Conservation (phyloP, 2,797 vertebrate species). For the Channa striata region DNA sequence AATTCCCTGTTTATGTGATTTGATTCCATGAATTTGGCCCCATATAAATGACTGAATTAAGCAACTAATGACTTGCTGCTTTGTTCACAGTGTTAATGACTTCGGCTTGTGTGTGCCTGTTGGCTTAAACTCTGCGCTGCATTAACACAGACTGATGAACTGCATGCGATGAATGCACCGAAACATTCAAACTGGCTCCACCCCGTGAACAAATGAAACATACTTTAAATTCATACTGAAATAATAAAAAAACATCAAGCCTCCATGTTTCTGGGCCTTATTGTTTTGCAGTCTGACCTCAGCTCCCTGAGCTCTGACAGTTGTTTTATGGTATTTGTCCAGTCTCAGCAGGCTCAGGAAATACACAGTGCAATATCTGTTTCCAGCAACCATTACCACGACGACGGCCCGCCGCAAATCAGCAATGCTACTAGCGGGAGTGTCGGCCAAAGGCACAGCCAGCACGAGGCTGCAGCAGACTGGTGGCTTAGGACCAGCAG, state of each 20-base stretch:
- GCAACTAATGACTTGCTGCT: not conserved
- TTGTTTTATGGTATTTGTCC: slow-evolving; percentile 13
- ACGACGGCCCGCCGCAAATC: slow-evolving; percentile 50
- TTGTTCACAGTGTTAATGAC: not conserved
- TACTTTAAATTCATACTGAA: not conserved
- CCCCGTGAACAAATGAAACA: not conserved
- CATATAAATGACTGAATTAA: not conserved
- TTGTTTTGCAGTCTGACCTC: slow-evolving; percentile 10
- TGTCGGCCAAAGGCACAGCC: slow-evolving; percentile 43
- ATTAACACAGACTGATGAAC: no score
- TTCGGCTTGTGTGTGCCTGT: not conserved
- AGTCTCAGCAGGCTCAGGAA: slow-evolving; percentile 67
- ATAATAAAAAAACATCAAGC: slow-evolving; percentile 18
- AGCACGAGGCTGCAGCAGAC: slow-evolving; percentile 23
- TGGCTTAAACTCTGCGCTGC: no score
- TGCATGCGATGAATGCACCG: not conserved
- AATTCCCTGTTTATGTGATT: not conserved
- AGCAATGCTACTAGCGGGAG: slow-evolving; percentile 53
- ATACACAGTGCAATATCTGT: slow-evolving; percentile 35
- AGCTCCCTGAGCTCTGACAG: slow-evolving; percentile 51
- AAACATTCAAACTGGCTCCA: not conserved
- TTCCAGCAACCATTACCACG: slow-evolving; percentile 54
- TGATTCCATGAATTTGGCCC: not conserved
- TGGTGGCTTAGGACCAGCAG: slow-evolving; percentile 35
- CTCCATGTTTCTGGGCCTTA: not conserved